These are phyloP conservation scores for Anabas testudineus DNA, from an alignment of 2,797 vertebrate species.

Conservation along the genomic window DNA sequence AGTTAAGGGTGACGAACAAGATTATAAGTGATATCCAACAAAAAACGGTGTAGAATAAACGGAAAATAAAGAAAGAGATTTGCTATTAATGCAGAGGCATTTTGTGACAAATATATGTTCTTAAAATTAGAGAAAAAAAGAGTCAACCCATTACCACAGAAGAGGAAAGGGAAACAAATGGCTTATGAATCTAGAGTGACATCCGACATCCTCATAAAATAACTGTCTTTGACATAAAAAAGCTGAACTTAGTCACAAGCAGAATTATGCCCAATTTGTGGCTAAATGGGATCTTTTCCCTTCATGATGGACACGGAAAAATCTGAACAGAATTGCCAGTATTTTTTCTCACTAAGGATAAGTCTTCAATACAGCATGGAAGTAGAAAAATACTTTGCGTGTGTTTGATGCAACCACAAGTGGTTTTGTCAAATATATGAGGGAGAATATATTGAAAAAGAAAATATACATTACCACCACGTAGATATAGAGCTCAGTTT, in stretches of 20 bases:
- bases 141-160: too few relatives aligned
- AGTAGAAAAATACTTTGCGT: background rate
- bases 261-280: background rate
- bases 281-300: background rate
- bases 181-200: background rate
- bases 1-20: background rate
- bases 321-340: background rate
- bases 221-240: background rate
- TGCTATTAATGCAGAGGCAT: too few relatives aligned
- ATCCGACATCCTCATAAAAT: background rate
- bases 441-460: background rate
- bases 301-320: conserved; percentile 3
- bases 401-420: background rate
- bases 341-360: too few relatives aligned
- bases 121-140: too few relatives aligned
- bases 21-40: background rate
- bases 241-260: background rate
- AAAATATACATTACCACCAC: too few relatives aligned
- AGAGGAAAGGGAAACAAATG: background rate
- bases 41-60: too few relatives aligned
- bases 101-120: too few relatives aligned
- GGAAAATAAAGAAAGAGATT: too few relatives aligned
- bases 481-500: conserved; percentile 49
- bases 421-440: background rate
- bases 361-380: background rate